Evolutionary conservation across 2,113 vertebrate genomes (phyloP).

Genomic region (Polyodon spathula): DNA sequence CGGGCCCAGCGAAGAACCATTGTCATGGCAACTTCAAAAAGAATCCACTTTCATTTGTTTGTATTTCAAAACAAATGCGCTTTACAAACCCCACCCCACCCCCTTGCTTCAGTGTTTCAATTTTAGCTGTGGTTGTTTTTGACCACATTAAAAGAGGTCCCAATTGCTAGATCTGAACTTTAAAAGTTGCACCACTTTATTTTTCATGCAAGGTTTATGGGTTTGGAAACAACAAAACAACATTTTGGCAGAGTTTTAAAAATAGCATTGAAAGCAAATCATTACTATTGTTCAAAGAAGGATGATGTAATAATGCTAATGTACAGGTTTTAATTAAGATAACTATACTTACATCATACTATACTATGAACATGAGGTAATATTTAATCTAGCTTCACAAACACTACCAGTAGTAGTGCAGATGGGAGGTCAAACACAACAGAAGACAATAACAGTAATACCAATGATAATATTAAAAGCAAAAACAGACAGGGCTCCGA

Average conservation of each 20-base stretch:
- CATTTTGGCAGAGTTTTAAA: not conserved
- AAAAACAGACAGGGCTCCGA: too few species aligned
- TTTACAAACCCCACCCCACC: too few species aligned
- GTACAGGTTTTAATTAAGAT: conserved; percentile 8
- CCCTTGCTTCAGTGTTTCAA: too few species aligned
- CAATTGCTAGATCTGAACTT: not conserved
- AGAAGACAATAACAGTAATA: too few species aligned
- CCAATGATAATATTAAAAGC: too few species aligned
- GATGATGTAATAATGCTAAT: conserved; percentile 9
- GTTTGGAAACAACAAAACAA: conserved; percentile 6
- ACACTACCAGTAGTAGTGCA: not conserved
- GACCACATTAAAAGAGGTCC: too few species aligned
- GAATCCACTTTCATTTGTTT: too few species aligned
- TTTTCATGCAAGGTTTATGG: not conserved
- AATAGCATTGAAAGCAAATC: not conserved
- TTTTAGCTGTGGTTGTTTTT: too few species aligned
- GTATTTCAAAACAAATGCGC: too few species aligned
- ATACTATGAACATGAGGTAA: not conserved
- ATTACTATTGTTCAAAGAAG: not conserved
- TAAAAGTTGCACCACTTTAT: not conserved
- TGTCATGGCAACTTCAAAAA: too few species aligned
- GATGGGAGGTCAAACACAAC: too few species aligned
- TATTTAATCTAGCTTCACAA: conserved; percentile 10
- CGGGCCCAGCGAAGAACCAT: too few species aligned
- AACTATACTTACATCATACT: conserved; percentile 6